Base-by-base conservation (phyloP, 2,888 invertebrate species). In the Lordiphosa andalusiaca region DNA sequence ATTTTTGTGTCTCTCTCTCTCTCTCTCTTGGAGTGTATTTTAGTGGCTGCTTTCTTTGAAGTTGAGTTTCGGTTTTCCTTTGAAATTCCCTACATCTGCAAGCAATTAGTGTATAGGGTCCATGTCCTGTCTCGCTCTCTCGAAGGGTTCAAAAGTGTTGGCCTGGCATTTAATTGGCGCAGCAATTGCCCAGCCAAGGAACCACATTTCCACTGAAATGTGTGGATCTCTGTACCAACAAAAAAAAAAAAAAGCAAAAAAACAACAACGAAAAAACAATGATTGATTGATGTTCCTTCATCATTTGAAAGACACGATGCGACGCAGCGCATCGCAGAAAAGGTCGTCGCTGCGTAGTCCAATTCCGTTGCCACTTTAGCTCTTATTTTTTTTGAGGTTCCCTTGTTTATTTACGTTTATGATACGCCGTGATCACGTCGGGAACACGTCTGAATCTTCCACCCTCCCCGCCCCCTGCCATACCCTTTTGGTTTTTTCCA, bases 51-150 rank as follows among this genome's bases (percentile, higher is more conserved):
- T 80, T 70, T 73, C 78, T 82, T 80, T 80, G 73, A 77, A 76
- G 76, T 77, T 73, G 80, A 80, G 76, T 74, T 78, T 72, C 76
- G 69, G 71, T 67, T 74, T 77, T 80, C 69, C 69, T 84, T 84
- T 78, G 76, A 71, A 77, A 72, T 75, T 62, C 65, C 67, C 53
- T 60, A 71, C 73, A 71, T 82, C 76, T 83, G 76, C 83, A 70
- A 81, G 83, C 86, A 86, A 86, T 86, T 86, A 85, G 83, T 84
- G 85, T 75, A 72, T 71, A 66, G 69, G 56, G 59, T 64, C 68
- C 69, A 69, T 64, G 81, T 64, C 53, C 64, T 64, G 64, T 25
- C 23, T 21, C 13, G 33, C 37, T 25, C 48, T 12, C 25, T 7
- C 36, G 50, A 63, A 62, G 68, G 69, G 63, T 76, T 71, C 74